phyloP scores from a whole-genome alignment of 2,888 invertebrate species.

The Conistra vaccinii region DNA sequence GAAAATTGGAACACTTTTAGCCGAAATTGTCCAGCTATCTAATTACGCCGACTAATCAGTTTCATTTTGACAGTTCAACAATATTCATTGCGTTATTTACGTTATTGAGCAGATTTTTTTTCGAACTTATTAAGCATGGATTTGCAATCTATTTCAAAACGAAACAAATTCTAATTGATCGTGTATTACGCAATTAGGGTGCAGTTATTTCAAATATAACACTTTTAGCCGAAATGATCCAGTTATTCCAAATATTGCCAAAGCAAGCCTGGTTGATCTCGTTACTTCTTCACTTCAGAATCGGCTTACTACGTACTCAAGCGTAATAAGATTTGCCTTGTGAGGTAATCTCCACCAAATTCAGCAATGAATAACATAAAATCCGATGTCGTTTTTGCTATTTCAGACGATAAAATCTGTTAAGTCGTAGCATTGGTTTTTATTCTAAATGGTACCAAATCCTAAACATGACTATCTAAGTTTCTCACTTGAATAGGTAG shows the following conservation, averaged over 20 bases:
- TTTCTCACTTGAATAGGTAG: too few relatives aligned
- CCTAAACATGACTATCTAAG: neutral
- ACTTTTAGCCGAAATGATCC: slow-evolving; percentile 2
- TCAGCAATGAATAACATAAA: slow-evolving; percentile 54
- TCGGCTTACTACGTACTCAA: slow-evolving; percentile 53
- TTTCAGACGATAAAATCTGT: slow-evolving; percentile 16
- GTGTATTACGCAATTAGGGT: too few relatives aligned
- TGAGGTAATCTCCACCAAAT: slow-evolving; percentile 51
- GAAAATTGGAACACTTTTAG: neutral
- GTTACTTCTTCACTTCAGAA: slow-evolving; percentile 39
- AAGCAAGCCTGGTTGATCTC: slow-evolving; percentile 24
- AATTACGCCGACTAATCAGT: too few relatives aligned
- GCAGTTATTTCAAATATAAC: too few relatives aligned
- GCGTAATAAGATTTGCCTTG: slow-evolving; percentile 58
- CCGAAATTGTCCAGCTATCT: slow-evolving; percentile 12
- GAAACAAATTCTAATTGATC: too few relatives aligned
- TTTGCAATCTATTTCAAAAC: too few relatives aligned
- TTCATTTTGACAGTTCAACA: too few relatives aligned
- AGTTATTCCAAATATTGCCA: slow-evolving; percentile 28
- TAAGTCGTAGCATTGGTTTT: slow-evolving; percentile 1
- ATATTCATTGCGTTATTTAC: too few relatives aligned
- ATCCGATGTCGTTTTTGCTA: slow-evolving; percentile 23
- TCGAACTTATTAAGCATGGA: too few relatives aligned
- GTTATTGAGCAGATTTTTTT: too few relatives aligned
- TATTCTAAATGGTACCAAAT: neutral